These are phyloP conservation scores for Neoaliturus tenellus DNA, from an alignment of 2,888 invertebrate genomes.

Conservation along the genomic window DNA sequence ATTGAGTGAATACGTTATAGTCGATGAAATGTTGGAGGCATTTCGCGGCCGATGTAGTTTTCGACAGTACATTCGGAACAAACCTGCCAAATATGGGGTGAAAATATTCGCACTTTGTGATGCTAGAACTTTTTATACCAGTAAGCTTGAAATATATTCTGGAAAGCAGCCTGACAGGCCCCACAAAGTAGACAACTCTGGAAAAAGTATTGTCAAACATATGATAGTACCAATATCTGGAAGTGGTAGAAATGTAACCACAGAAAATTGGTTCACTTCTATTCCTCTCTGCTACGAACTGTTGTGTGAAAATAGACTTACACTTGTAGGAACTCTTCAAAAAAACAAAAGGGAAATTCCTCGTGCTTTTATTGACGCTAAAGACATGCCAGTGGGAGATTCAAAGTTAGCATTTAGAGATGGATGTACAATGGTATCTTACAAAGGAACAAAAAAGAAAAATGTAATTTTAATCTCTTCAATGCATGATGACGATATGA, in stretches of 20 bases:
- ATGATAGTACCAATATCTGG: conserved; percentile 57
- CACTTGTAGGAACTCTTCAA: conserved; percentile 63
- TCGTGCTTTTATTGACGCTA: conserved; percentile 46
- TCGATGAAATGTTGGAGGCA: conserved; percentile 66
- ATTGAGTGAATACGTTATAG: conserved; percentile 63
- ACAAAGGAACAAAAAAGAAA: conserved; percentile 38
- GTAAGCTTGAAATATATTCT: conserved; percentile 62
- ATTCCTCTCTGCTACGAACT: no score
- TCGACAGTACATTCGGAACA: conserved; percentile 67
- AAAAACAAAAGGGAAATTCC: conserved; percentile 54
- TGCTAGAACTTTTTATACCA: conserved; percentile 60
- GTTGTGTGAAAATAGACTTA: conserved; percentile 59
- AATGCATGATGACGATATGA: no score
- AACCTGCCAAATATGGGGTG: conserved; percentile 69
- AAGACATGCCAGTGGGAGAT: background rate
- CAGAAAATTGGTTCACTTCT: conserved; percentile 64
- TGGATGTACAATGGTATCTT: conserved; percentile 57
- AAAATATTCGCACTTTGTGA: conserved; percentile 67
- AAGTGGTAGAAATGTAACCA: conserved; percentile 65
- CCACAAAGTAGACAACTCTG: conserved; percentile 56
- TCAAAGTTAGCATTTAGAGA: conserved; percentile 54
- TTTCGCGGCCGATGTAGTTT: conserved; percentile 67
- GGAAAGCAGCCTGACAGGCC: conserved; percentile 62
- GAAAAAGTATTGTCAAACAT: conserved; percentile 59
- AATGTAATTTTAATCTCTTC: conserved; percentile 57